These are phyloP conservation scores for Poecilia latipinna DNA, from an alignment of 2,113 vertebrate genomes.

Conservation along the genomic window DNA sequence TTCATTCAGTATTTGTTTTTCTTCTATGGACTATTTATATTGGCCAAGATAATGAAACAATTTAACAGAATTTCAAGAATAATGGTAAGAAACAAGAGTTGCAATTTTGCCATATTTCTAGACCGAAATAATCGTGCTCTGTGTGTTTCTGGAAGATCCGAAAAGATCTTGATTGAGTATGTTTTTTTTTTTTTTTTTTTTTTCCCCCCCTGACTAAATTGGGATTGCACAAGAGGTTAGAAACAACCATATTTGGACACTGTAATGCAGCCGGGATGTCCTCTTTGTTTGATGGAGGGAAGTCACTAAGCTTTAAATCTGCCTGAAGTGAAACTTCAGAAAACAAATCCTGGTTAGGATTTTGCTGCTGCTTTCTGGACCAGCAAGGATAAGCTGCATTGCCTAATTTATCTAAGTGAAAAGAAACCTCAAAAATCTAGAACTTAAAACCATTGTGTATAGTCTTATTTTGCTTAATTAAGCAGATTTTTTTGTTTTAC, in stretches of 20 bases:
- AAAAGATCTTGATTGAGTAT: constrained; percentile 13
- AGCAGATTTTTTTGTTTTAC: not conserved
- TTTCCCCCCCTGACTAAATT: constrained; percentile 10
- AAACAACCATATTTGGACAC: constrained; percentile 48
- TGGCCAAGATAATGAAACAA: not conserved
- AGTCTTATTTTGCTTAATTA: not conserved
- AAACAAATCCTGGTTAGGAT: not conserved
- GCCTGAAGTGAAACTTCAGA: not conserved
- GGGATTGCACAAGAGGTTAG: constrained; percentile 16
- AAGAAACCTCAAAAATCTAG: not conserved
- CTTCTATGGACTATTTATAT: not conserved
- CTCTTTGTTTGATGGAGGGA: constrained; percentile 17
- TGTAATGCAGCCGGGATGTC: constrained; percentile 14
- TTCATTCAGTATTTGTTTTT: constrained; percentile 1
- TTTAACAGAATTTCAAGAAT: not conserved
- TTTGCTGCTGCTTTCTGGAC: not conserved
- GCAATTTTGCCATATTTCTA: not conserved
- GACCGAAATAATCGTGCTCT: not conserved
- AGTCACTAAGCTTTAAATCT: constrained; percentile 15
- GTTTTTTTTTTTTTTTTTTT: not conserved
- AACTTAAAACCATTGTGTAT: not conserved
- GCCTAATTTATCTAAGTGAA: not conserved
- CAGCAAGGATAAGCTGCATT: not conserved
- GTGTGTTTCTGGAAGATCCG: not conserved
- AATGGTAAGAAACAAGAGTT: not conserved